Percentiles rank a stretch among this genome's conserved stretches.
phyloP scores from a whole-genome alignment of 1,140 invertebrate species.

The Magallana angulata region DNA sequence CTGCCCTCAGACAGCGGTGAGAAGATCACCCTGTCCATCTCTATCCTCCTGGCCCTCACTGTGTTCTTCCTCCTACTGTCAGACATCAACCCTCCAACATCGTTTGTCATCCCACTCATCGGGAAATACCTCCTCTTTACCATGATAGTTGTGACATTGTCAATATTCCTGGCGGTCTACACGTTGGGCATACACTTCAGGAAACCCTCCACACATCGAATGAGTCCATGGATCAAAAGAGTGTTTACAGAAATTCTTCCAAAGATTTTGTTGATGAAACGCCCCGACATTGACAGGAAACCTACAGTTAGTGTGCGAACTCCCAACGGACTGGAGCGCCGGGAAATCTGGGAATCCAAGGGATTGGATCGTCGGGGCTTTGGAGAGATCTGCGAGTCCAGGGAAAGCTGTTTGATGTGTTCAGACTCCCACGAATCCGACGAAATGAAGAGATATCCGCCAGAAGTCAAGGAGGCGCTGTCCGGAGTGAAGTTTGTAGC shows the following conservation, averaged over 20 bases:
- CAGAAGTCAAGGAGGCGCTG: conserved; percentile 92
- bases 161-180: conserved; percentile 79
- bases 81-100: conserved; percentile 80
- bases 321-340: conserved; percentile 89
- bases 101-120: conserved; percentile 76
- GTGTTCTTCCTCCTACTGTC: conserved; percentile 79
- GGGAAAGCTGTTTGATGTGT: background rate
- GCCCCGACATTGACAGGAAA: conserved; percentile 67
- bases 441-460: conserved; percentile 71
- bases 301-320: conserved; percentile 85
- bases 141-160: conserved; percentile 79
- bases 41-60: conserved; percentile 79
- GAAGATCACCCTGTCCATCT: conserved; percentile 79
- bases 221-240: conserved; percentile 78
- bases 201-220: conserved; percentile 77
- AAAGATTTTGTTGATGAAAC: conserved; percentile 76
- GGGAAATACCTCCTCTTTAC: conserved; percentile 80
- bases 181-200: conserved; percentile 79
- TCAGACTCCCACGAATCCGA: background rate
- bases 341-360: conserved; percentile 75
- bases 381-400: background rate
- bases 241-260: conserved; percentile 79
- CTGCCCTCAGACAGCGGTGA: conserved; percentile 79
- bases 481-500: conserved; percentile 97
- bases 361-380: too few relatives aligned